Base-by-base conservation (phyloP, 2,888 invertebrate genomes). In the Drosophila nr. fundita region DNA sequence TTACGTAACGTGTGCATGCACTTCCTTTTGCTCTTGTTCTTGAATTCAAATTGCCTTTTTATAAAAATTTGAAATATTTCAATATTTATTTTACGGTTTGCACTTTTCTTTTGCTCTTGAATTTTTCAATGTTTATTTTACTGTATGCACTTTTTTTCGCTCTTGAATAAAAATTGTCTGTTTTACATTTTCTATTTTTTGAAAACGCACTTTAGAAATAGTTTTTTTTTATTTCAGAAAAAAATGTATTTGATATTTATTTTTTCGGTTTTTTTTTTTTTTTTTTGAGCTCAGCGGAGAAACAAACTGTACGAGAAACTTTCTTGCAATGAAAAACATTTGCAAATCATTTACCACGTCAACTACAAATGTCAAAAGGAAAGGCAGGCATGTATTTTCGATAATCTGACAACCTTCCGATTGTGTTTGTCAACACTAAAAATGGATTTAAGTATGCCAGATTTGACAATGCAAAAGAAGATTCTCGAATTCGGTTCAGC, bases 351-450 rank as follows among this genome's bases (percentile, higher is more conserved):
- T n/a, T 2, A 13, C 40, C 4, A 36, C 2, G 24, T 32, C 11
- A 1, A 15, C 36, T 4, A 24, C 2, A 29, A 71, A 29, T 30
- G 24, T 59, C 30, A 34, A 30, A 36, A 29, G 11, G 15, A 11
- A 34, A 10, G 18, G 13, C 70, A 69, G 38, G 15, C 11, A 30
- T 38, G 30, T 15, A 18, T 48, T 64, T 30, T 32, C 55, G 27
- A 68, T 49, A 67, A 7, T 10, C 36, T 34, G 3, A 24, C 8
- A 8, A 4, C 2, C 24, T 30, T 10, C 0, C 38, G 38, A 10
- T 8, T 3, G 8, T 10, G 27, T 38, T 54, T 29, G 2, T 2
- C 24, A 53, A 54, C 29, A 29, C 67, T 52, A 1, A 5, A 53
- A 45, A 29, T 29, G 1, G 2, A 45, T 50, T 11, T 4, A 8